Percentiles rank a stretch among this genome's conserved stretches.
phyloP scores from a whole-genome alignment of 1,140 invertebrate genomes.

The Rhynchophorus ferrugineus region DNA sequence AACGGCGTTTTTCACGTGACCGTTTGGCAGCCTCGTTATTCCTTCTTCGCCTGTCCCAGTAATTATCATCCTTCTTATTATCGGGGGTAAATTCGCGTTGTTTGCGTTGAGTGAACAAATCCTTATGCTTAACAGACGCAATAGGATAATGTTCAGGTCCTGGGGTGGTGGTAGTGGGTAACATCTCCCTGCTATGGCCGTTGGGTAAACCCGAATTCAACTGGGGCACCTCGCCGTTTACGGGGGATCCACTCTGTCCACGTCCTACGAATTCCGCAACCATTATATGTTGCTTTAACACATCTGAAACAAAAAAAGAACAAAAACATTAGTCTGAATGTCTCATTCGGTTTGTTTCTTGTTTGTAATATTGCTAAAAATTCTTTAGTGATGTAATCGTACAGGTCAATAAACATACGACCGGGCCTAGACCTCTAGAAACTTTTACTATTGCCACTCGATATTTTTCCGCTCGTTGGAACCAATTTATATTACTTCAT shows the following conservation, averaged over 20 bases:
- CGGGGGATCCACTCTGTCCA: conserved; percentile 59
- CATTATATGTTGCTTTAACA: conserved; percentile 70
- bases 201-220: conserved; percentile 50
- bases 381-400: conserved; percentile 13
- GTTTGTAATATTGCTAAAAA: conserved; percentile 9
- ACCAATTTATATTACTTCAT: too few species aligned
- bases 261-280: conserved; percentile 74
- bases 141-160: conserved; percentile 42
- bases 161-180: conserved; percentile 35
- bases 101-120: conserved; percentile 79
- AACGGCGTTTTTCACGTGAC: conserved; percentile 87
- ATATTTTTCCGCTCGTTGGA: too few species aligned
- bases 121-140: conserved; percentile 55
- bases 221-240: conserved; percentile 57
- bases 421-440: conserved; percentile 2
- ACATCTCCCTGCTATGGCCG: conserved; percentile 41
- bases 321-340: not conserved
- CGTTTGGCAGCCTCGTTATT: conserved; percentile 96
- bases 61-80: conserved; percentile 93
- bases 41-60: conserved; percentile 89
- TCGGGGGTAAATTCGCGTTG: conserved; percentile 95
- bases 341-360: too few species aligned
- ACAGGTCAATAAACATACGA: conserved; percentile 17
- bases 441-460: conserved; percentile 2
- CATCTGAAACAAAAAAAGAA: conserved; percentile 48